phyloP scores from a whole-genome alignment of 2,888 invertebrate species.

The Callyntrura sp. region DNA sequence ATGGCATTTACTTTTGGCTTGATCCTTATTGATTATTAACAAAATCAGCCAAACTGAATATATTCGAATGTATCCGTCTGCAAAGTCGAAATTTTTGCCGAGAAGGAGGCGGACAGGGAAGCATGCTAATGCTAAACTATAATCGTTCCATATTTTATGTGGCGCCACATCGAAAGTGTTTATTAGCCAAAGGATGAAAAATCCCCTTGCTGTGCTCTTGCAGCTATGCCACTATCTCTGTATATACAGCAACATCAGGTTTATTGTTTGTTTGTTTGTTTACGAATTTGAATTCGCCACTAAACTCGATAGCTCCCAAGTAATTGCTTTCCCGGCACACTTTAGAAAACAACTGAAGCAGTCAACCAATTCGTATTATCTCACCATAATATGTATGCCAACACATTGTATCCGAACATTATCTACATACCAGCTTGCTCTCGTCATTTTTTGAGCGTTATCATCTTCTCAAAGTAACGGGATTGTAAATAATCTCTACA shows the following conservation, averaged over 20 bases:
- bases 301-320: not conserved
- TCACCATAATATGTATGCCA: constrained; percentile 47
- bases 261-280: constrained; percentile 13
- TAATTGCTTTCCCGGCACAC: constrained; percentile 67
- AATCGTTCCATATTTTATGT: no score
- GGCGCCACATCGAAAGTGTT: no score
- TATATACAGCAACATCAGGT: not conserved
- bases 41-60: no score
- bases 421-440: not conserved
- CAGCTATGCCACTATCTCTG: not conserved
- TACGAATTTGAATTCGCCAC: not conserved
- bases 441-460: constrained; percentile 43
- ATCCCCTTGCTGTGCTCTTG: no score
- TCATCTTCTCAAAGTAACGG: constrained; percentile 68
- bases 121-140: no score
- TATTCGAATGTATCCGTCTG: no score
- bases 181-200: no score
- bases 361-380: constrained; percentile 66
- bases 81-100: no score
- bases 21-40: no score
- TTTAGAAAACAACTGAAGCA: constrained; percentile 66
- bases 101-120: no score
- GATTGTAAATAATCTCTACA: constrained; percentile 51
- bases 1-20: no score
- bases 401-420: constrained; percentile 22